Conservation (phyloP, 2,113 vertebrate genomes). For the Theristicus caerulescens region DNA sequence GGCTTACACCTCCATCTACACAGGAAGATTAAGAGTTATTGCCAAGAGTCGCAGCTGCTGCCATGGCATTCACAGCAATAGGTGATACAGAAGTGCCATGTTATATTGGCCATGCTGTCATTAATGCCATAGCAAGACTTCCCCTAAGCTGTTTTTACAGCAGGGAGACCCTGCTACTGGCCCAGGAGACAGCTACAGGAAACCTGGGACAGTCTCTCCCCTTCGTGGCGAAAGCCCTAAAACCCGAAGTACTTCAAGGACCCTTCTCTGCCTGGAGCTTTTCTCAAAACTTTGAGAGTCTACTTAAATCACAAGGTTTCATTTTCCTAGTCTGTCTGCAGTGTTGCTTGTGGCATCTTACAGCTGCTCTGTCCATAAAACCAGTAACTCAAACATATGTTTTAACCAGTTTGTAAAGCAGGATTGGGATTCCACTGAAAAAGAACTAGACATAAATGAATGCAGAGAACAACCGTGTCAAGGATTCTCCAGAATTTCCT, state of each 20-base stretch:
- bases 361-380: not conserved
- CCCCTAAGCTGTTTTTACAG: not conserved
- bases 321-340: not conserved
- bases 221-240: not conserved
- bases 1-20: not conserved
- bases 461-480: not conserved
- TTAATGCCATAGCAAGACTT: not conserved
- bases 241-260: not conserved
- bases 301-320: not conserved
- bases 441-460: not conserved
- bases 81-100: not conserved
- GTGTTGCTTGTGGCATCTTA: not conserved
- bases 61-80: not conserved
- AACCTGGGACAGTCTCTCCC: constrained; percentile 20
- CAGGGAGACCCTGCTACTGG: not conserved
- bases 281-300: not conserved
- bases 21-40: not conserved
- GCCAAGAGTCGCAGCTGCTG: not conserved
- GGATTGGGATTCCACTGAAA: not conserved
- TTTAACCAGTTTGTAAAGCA: not conserved
- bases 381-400: not conserved
- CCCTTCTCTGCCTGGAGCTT: not conserved
- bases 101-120: not conserved
- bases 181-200: not conserved
- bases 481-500: not conserved